These are phyloP conservation scores for Eremophila alpestris DNA, from an alignment of 2,797 vertebrate genomes.

Conservation along the genomic window DNA sequence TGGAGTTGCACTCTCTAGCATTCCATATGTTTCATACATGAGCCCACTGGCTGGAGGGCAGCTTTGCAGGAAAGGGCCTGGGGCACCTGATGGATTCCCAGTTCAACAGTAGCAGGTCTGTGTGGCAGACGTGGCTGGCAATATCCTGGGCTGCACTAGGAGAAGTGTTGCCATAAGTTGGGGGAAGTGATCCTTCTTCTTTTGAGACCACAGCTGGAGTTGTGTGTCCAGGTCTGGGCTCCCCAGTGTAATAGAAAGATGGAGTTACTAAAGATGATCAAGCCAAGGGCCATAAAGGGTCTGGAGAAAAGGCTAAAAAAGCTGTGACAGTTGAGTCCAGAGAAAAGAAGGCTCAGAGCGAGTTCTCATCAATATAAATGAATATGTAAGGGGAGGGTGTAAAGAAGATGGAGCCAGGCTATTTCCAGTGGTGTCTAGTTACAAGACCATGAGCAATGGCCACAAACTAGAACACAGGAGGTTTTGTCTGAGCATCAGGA, in stretches of 20 bases:
- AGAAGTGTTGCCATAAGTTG: background rate
- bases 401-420: background rate
- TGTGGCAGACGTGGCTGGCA: background rate
- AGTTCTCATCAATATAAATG: background rate
- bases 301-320: background rate
- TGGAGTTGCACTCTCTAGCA: background rate
- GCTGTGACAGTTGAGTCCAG: background rate
- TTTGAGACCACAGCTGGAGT: background rate
- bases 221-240: background rate
- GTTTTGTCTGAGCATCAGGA: background rate
- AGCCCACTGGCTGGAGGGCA: background rate
- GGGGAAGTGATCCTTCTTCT: background rate
- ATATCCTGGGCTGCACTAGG: background rate
- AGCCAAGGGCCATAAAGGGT: background rate
- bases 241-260: background rate
- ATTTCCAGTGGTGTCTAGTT: background rate
- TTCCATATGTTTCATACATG: background rate
- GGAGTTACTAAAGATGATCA: background rate
- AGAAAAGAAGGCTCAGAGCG: background rate
- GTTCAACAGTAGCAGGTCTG: background rate
- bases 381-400: background rate
- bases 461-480: background rate
- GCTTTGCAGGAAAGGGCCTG: background rate
- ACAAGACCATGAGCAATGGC: background rate
- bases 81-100: background rate